Evolutionary conservation across 2,113 vertebrate genomes (phyloP).

Genomic region (Seriola quinqueradiata): DNA sequence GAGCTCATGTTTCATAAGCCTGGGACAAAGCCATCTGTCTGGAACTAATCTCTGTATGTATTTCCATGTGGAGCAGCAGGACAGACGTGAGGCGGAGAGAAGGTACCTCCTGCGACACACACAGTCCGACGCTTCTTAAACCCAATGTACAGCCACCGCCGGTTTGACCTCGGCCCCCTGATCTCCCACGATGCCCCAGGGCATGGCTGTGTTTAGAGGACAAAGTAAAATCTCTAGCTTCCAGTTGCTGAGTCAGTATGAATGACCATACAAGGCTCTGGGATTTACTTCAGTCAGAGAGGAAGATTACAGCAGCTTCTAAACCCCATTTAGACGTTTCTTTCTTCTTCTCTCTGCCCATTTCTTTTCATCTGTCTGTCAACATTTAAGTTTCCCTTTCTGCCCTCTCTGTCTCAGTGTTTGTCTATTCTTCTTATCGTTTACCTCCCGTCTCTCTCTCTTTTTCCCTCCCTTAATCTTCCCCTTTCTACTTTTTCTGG

Average conservation of each 20-base stretch:
- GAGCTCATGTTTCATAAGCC: constrained; percentile 54
- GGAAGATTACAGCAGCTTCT: constrained; percentile 36
- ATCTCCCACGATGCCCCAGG: constrained; percentile 43
- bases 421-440: constrained; percentile 29
- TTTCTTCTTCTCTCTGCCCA: constrained; percentile 13
- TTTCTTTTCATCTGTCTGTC: constrained; percentile 33
- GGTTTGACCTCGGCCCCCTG: constrained; percentile 8
- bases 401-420: constrained; percentile 4
- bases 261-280: constrained; percentile 68
- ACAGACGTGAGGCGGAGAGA: constrained; percentile 31
- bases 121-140: neutral
- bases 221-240: constrained; percentile 24
- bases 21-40: constrained; percentile 54
- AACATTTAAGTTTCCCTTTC: constrained; percentile 13
- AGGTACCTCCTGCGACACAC: constrained; percentile 16
- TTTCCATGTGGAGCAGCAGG: constrained; percentile 36
- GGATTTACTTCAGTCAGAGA: constrained; percentile 25
- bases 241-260: constrained; percentile 36
- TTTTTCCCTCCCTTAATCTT: constrained; percentile 17
- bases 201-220: constrained; percentile 31
- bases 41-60: constrained; percentile 62
- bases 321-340: neutral
- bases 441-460: neutral
- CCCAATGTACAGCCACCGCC: neutral
- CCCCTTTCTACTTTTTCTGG: constrained; percentile 22